These are phyloP conservation scores for Axea sp. DNA, from an alignment of 2,888 invertebrate species.

Conservation along the genomic window DNA sequence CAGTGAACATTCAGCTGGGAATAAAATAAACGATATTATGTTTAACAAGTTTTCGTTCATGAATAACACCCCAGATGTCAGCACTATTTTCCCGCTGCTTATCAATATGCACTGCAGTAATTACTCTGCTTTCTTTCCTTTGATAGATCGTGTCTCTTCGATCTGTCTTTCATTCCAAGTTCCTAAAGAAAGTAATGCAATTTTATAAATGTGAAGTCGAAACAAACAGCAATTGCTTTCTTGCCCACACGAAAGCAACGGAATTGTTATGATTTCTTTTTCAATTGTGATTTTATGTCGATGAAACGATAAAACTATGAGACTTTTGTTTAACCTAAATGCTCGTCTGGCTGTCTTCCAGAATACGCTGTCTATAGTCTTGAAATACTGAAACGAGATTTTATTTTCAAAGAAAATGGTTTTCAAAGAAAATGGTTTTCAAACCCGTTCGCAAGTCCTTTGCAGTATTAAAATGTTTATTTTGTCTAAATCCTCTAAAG, in stretches of 20 bases:
- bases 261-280: conserved; percentile 37
- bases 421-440: conserved; percentile 44
- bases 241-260: conserved; percentile 13
- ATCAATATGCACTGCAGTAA: too few relatives aligned
- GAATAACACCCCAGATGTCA: too few relatives aligned
- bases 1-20: conserved; percentile 6
- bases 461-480: conserved; percentile 53
- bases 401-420: conserved; percentile 58
- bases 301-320: conserved; percentile 34
- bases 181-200: conserved; percentile 16
- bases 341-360: conserved; percentile 70
- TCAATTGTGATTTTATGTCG: conserved; percentile 38
- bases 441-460: conserved; percentile 22
- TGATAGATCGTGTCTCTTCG: too few relatives aligned
- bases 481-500: conserved; percentile 51
- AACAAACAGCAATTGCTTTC: conserved; percentile 16
- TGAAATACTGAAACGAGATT: conserved; percentile 56
- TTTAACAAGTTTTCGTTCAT: too few relatives aligned
- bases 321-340: conserved; percentile 68
- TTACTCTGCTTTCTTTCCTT: too few relatives aligned
- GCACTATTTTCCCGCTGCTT: too few relatives aligned
- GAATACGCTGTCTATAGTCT: conserved; percentile 64
- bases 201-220: conserved; percentile 20
- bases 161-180: neutral
- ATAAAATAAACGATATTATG: too few relatives aligned